These are phyloP conservation scores for Andinoacara biseriatus DNA, from an alignment of 2,113 vertebrate species.

Conservation along the genomic window DNA sequence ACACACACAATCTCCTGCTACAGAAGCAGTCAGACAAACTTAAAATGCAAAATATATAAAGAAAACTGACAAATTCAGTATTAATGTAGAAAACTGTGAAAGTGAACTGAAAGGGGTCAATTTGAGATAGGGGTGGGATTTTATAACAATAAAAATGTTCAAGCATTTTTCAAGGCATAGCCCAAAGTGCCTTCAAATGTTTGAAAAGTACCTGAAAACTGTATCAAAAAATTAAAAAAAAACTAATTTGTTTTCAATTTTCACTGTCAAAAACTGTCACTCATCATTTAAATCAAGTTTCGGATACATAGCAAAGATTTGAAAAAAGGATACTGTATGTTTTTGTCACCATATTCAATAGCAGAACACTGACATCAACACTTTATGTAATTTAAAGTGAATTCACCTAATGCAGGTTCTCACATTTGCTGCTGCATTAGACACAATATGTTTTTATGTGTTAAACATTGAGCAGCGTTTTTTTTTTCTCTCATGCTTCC, in stretches of 20 bases:
- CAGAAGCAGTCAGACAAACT: neutral
- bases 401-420: neutral
- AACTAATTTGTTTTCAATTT: neutral
- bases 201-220: neutral
- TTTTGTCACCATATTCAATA: neutral
- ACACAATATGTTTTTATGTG: conserved; percentile 2
- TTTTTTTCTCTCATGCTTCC: conserved; percentile 26
- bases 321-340: neutral
- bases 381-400: neutral
- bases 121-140: too few species aligned
- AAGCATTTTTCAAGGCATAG: too few species aligned
- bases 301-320: neutral
- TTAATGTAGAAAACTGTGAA: neutral
- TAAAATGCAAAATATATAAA: neutral
- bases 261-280: neutral
- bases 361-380: neutral
- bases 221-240: neutral
- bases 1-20: neutral
- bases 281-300: neutral
- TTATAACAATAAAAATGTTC: too few species aligned
- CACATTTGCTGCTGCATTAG: neutral
- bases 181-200: too few species aligned
- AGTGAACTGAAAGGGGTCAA: neutral
- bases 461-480: neutral
- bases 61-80: neutral